A percentile compares a stretch with the other conserved stretches of the same genome.
phyloP scores from a whole-genome alignment of 2,888 invertebrate species.

The Apotomis capreana region DNA sequence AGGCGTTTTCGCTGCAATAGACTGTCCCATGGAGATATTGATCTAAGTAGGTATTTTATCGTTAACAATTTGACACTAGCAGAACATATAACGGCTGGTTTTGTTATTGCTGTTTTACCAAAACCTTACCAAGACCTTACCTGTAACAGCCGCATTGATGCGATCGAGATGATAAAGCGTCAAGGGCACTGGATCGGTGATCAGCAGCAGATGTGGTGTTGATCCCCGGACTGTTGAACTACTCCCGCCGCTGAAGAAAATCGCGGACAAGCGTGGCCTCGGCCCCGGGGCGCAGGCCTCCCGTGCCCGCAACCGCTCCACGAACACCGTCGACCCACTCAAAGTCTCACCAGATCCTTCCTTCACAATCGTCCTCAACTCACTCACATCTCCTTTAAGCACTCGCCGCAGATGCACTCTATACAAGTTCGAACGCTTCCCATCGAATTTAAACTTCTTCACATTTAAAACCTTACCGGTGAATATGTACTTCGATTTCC shows the following conservation, averaged over 20 bases:
- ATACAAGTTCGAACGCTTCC: constrained; percentile 74
- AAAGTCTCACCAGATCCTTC: constrained; percentile 65
- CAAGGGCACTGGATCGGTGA: constrained; percentile 80
- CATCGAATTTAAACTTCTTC: constrained; percentile 67
- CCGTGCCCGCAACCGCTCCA: constrained; percentile 65
- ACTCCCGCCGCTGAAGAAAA: constrained; percentile 73
- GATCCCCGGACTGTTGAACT: constrained; percentile 61
- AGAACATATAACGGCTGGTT: too few relatives aligned
- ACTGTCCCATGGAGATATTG: not conserved
- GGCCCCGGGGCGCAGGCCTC: constrained; percentile 75
- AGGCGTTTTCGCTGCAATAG: too few relatives aligned
- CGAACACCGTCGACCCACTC: constrained; percentile 71
- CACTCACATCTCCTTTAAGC: constrained; percentile 74
- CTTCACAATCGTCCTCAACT: constrained; percentile 68
- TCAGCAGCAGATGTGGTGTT: constrained; percentile 64
- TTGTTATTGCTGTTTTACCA: not conserved
- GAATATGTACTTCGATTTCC: constrained; percentile 79
- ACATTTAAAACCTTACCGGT: constrained; percentile 79
- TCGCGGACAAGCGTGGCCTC: constrained; percentile 75
- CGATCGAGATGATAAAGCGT: constrained; percentile 81
- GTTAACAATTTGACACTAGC: constrained; percentile 10
- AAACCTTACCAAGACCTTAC: constrained; percentile 61
- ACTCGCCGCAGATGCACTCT: constrained; percentile 75
- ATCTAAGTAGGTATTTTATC: not conserved
- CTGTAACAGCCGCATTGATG: constrained; percentile 82